Evolutionary conservation across 2,888 invertebrate species (phyloP), one percentile per base, ranked within the genome.

Genomic region (Odontothrips loti): DNA sequence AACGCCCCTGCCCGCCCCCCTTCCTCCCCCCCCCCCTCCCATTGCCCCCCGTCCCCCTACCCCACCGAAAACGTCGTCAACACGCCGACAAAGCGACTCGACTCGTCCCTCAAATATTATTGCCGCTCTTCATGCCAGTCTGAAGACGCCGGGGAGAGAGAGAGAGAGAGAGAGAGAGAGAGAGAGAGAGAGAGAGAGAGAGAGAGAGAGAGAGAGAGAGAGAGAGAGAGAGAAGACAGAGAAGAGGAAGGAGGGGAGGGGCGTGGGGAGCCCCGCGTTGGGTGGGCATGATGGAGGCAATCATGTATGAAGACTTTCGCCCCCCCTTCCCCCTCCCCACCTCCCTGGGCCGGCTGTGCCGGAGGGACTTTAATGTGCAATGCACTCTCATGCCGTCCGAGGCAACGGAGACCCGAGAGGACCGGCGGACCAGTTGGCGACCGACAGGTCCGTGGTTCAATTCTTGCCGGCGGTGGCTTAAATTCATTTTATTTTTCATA

Each of bases 31-130:
- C 51, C 51, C 9, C 51, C 2, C 51, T 17, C 51, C 9, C 51
- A 48, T 48, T n/a, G 2, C 34, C 34, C 34, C 6, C 34, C 34
- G 3, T 43, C 34, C 34, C 34, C 6, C 34, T 43, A 2, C 34
- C 34, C 6, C 34, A 43, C 34, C 34, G 34, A 43, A 43, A 6
- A 43, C 34, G 34, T 43, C 34, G 34, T 43, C 34, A 43, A 43
- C 34, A 43, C 34, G 34, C 2, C 34, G 34, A 43, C 34, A 43
- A 43, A 43, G 34, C 34, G 34, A 43, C 34, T 43, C 34, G 34
- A 43, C 34, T 43, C 58, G 58, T 58, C 58, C 58, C n/a, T 58
- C 58, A 58, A 58, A 58, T 58, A 58, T 58, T 58, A 58, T 58
- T 58, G 58, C 58, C 17, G 58, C 58, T 58, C 58, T 58, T 58